A percentile compares a stretch with the other conserved stretches of the same genome.
Evolutionary conservation across 2,888 invertebrate species (phyloP).

Genomic region (Coecobrya sp.): DNA sequence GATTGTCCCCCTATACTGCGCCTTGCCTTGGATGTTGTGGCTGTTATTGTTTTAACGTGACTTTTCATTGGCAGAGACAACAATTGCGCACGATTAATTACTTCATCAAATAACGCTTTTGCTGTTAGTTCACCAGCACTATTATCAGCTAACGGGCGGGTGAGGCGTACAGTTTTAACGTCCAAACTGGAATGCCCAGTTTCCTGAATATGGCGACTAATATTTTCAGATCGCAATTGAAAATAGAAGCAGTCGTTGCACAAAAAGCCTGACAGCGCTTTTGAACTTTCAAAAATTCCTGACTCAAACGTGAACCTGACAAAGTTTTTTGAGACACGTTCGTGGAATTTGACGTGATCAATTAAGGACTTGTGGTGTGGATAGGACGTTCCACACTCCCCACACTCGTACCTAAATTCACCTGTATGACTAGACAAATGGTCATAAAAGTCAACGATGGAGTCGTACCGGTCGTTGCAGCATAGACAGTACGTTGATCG

Average conservation of each 20-base stretch:
- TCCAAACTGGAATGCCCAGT: slow-evolving; percentile 75
- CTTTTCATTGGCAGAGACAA: slow-evolving; percentile 9
- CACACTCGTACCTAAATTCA: slow-evolving; percentile 92
- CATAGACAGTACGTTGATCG: slow-evolving; percentile 69
- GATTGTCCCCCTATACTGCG: slow-evolving; percentile 37
- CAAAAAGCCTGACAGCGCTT: slow-evolving; percentile 75
- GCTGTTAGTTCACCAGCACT: not conserved
- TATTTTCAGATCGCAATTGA: slow-evolving; percentile 78
- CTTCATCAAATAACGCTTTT: not conserved
- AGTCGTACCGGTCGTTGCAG: slow-evolving; percentile 70
- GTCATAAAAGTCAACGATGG: slow-evolving; percentile 90
- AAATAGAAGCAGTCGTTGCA: slow-evolving; percentile 83
- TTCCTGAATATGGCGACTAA: slow-evolving; percentile 76
- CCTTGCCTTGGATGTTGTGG: slow-evolving; percentile 46
- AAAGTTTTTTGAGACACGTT: slow-evolving; percentile 57
- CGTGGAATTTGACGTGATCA: slow-evolving; percentile 80
- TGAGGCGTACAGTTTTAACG: slow-evolving; percentile 73
- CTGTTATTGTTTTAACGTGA: not conserved
- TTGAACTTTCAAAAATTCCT: slow-evolving; percentile 33
- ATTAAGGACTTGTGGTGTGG: slow-evolving; percentile 65
- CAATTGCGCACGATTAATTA: not conserved
- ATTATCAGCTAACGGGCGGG: slow-evolving; percentile 33
- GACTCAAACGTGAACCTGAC: slow-evolving; percentile 34
- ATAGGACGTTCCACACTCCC: slow-evolving; percentile 88
- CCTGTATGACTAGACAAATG: slow-evolving; percentile 94